Base-by-base conservation (phyloP, 2,888 invertebrate species). In the Nomada goodeniana region DNA sequence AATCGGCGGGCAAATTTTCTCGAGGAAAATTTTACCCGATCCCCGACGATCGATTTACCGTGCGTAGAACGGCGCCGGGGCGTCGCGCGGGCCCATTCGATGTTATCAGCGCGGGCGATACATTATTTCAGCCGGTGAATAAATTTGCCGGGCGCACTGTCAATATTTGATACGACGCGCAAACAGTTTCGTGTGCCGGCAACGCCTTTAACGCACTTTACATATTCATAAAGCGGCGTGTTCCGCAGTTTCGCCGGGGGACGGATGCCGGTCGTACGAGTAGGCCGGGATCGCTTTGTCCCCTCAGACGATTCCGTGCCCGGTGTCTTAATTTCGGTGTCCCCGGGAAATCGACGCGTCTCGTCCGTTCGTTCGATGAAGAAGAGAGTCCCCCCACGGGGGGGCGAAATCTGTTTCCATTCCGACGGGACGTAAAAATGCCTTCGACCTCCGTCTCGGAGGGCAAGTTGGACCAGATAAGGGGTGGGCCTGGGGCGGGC, bases 81-180 rank as follows among this genome's bases (percentile, higher is more conserved):
- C 67, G 76, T 10, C 64, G 59, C 36, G 67, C 18, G 65, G 76
- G 78, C 74, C 0, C 80, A 80, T 87, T 83, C 84, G 74, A 76
- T 84, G 76, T 81, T 79, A 81, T 87, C 82, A 70, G n/a, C 71
- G 63, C 57, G 75, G 71, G 55, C 80, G 81, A 86, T 88, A 86
- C 86, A 88, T 88, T 88, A 88, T 88, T 88, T 88, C 80, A 79
- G 74, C 74, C 80, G 80, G 84, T 83, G 89, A 89, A 89, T 89
- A 89, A 89, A 90, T 90, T 89, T 87, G 69, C 89, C 83, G 74
- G 85, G 61, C 36, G 81, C 84, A 85, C 85, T 86, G 90, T 89
- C 91, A 91, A 91, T 91, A 91, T 91, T 91, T 91, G 91, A 90
- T 88, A 87, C 80, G 86, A 86, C 85, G 89, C 88, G 89, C 90